Base-by-base conservation (phyloP, 2,113 vertebrate species). In the Dendropsophus ebraccatus region DNA sequence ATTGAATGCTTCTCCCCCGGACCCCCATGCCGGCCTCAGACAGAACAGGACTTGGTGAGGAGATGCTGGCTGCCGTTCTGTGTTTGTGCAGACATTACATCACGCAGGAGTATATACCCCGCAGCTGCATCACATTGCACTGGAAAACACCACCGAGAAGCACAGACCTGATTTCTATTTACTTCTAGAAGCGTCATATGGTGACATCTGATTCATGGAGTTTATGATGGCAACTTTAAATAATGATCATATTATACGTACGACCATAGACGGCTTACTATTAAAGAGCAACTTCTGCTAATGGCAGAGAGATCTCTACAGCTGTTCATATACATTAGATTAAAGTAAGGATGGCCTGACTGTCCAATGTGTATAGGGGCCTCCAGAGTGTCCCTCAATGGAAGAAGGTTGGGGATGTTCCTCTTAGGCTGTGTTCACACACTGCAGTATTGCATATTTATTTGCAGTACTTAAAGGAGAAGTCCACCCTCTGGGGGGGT, bases 1-100 rank as follows among this genome's bases (percentile, higher is more conserved):
- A 56, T 37, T 7, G 14, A 35, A n/a, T 52, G 30, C 65, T 32
- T 35, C 54, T 85, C 67, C 62, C 65, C 25, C 62, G 54, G 76
- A 80, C 30, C 84, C 84, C 84, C 84, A 32, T 56, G 74, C 17
- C 12, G 84, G 84, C 84, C 84, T 80, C 84, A 72, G 84, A 80
- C 84, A 85, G 74, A 78, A 35, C 56, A 65, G 83, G 37, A 76
- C 83, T 70, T 70, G 84, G 84, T 85, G 76, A 65, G 74, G 47
- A 72, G 84, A 69, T 70, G 58, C 84, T 85, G 84, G 84, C 84
- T 85, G 37, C 58, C 75, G 75, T 17, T 70, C 60, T 32, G 6
- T 85, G 84, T 85, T 85, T 85, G 84, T 85, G 65, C 84, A 86
- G 84, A 86, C 84, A 47, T 86, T 86, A 86, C 84, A 86, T 86